Evolutionary conservation across 2,113 vertebrate species (phyloP), one percentile per base, ranked within the genome.

Genomic region (Neolamprologus brichardi): DNA sequence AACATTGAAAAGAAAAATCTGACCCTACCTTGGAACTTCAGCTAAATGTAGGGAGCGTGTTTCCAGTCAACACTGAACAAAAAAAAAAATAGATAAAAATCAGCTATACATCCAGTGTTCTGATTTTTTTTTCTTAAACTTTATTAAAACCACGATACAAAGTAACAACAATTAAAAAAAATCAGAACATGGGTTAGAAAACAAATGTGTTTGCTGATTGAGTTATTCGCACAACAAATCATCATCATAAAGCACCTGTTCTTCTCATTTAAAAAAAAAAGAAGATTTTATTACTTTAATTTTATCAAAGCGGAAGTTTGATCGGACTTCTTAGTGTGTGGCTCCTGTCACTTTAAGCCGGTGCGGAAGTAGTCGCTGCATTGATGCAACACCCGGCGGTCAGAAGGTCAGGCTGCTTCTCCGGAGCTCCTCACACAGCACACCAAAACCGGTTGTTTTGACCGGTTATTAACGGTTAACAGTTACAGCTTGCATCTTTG

Each of bases 341-440:
- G 62, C 17, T 34, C 5, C 88, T 95, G 93, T 70, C 67, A 1
- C 95, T 96, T 95, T 95, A 96, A 96, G 84, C 89, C 95, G 94
- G 94, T 94, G 91, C 95, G 96, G 96, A 96, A 96, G 94, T 94
- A 62, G 18, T 5, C 1, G 12, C 4, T 5, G 23, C 51, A n/a
- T 32, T 53, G 25, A 32, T 5, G 82, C 37, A 84, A 83, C 60
- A 46, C 7, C 15, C 14, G 7, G 44, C 3, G 9, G 58, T 15
- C 12, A 5, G n/a, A 92, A 92, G 84, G 88, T 93, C 86, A 51
- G 79, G 4, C 2, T 28, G 12, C 39, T 8, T 79, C 23, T 34
- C 4, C 4, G 8, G 12, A 70, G 15, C 75, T n/a, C 6, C 4
- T 4, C 5, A 6, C 5, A 17, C 14, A 12, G 4, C 9, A 2